Conservation (phyloP, 1,140 invertebrate species). For the Aphelinus atriplicis region DNA sequence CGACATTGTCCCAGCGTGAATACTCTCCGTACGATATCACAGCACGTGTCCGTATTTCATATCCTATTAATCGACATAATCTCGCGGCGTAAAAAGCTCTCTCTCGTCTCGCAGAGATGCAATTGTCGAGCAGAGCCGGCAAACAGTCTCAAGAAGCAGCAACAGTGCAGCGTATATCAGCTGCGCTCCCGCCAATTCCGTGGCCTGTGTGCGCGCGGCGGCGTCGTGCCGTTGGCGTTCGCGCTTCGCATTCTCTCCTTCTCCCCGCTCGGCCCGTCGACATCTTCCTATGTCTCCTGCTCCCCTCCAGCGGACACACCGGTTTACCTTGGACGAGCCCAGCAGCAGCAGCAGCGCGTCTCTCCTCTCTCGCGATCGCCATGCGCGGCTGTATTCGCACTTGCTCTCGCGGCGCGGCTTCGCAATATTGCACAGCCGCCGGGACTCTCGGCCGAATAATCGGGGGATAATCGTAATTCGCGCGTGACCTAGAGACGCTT, state of each 20-base stretch:
- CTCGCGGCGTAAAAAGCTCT: too few species aligned
- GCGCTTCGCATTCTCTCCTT: not conserved
- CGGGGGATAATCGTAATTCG: constrained; percentile 20
- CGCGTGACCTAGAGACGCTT: not conserved
- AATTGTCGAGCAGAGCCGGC: too few species aligned
- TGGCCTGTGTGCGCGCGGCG: constrained; percentile 6
- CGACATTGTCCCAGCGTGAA: too few species aligned
- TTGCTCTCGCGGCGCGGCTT: too few species aligned
- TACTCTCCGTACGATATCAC: too few species aligned
- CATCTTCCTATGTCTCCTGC: constrained; percentile 12
- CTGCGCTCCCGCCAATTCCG: not conserved
- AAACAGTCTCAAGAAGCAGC: not conserved
- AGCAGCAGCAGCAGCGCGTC: constrained; percentile 8
- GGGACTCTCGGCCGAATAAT: constrained; percentile 7
- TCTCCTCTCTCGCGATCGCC: constrained; percentile 1
- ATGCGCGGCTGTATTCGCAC: too few species aligned
- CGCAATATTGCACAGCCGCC: constrained; percentile 3
- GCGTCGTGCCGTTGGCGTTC: constrained; percentile 12
- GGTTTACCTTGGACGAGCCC: constrained; percentile 62
- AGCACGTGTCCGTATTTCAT: too few species aligned
- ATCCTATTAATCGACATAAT: too few species aligned
- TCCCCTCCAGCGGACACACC: constrained; percentile 45
- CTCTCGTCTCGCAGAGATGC: too few species aligned
- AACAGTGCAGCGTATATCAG: not conserved
- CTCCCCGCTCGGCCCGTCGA: constrained; percentile 15